Conservation (phyloP, 2,113 vertebrate species). For the Excalfactoria chinensis region DNA sequence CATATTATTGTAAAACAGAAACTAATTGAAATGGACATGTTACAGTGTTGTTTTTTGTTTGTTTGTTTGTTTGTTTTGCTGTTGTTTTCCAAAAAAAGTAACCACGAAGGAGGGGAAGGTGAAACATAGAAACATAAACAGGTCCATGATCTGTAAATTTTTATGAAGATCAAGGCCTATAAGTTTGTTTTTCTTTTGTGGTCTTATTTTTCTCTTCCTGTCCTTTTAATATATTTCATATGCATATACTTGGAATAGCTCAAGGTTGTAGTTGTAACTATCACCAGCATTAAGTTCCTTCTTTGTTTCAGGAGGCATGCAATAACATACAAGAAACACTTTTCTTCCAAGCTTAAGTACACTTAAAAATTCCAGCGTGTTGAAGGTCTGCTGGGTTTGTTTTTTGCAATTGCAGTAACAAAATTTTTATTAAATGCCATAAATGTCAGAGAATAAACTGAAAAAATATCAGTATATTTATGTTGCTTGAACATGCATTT, state of each 20-base stretch:
- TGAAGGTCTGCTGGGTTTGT: background rate
- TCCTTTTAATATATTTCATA: background rate
- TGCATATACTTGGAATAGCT: background rate
- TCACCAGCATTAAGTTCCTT: background rate
- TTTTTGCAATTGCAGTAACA: background rate
- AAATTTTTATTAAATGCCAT: background rate
- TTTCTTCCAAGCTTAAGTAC: background rate
- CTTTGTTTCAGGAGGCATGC: background rate
- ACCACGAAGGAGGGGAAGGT: background rate
- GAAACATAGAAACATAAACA: background rate
- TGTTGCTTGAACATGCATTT: background rate
- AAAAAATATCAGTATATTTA: background rate
- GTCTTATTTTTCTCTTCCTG: background rate
- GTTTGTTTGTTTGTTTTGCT: background rate
- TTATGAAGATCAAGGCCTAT: background rate
- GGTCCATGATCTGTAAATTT: background rate
- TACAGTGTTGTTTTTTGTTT: background rate
- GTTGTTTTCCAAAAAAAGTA: background rate
- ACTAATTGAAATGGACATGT: background rate
- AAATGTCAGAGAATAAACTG: background rate
- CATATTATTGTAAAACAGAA: rapidly evolving
- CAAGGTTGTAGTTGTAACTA: background rate
- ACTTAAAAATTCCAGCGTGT: background rate
- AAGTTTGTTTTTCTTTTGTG: background rate
- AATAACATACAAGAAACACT: background rate